Conservation (phyloP, 35 echinoderm and acorn worm species). For the Strongylocentrotus purpuratus region DNA sequence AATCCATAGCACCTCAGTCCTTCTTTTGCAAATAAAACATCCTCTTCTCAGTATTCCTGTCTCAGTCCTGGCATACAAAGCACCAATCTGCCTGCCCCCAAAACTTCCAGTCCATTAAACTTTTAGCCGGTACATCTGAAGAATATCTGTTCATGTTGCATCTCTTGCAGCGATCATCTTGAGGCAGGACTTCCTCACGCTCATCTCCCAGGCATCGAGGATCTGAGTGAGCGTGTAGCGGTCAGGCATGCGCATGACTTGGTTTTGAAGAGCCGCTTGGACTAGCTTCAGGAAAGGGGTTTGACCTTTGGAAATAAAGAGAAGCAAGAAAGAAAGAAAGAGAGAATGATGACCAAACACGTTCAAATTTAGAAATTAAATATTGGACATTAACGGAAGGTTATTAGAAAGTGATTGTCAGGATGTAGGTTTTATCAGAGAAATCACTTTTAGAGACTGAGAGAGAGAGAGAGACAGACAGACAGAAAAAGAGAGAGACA, state of each 20-base stretch:
- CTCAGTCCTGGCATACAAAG: neutral
- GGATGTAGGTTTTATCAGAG: no score
- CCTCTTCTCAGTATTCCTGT: no score
- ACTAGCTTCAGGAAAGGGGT: constrained; percentile 84
- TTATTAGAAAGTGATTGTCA: no score
- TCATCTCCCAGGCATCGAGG: constrained; percentile 97
- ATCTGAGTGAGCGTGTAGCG: constrained; percentile 80
- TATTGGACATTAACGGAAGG: no score
- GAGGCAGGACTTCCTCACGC: constrained; percentile 77
- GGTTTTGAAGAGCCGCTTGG: constrained; percentile 64
- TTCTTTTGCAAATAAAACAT: no score
- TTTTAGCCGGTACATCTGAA: neutral
- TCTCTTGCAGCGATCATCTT: constrained; percentile 49
- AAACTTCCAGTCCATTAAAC: neutral
- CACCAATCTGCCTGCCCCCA: neutral
- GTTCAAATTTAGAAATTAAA: no score
- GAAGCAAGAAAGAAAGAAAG: neutral
- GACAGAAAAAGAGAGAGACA: no score
- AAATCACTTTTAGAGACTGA: no score
- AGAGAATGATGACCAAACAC: neutral
- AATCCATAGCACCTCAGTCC: no score
- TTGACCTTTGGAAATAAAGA: constrained; percentile 62
- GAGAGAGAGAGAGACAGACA: no score
- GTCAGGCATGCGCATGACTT: constrained; percentile 81
- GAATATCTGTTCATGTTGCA: neutral